Evolutionary conservation across 1,140 invertebrate species (phyloP), one percentile per base, ranked within the genome.

Genomic region (Philopotamus ludificatus): DNA sequence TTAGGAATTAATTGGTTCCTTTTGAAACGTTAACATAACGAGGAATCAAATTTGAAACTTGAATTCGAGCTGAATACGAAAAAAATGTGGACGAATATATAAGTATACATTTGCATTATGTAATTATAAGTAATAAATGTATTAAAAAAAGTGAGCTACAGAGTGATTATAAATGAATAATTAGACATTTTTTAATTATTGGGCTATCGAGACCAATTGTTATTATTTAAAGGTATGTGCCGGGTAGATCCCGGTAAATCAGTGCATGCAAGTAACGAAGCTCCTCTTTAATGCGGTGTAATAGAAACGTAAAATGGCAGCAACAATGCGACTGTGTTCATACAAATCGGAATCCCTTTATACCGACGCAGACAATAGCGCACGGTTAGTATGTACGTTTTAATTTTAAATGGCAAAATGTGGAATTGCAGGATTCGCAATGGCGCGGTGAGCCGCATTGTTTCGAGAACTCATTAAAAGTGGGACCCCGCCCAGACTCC

Each of bases 401-500:
- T 66, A 66, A 68, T 68, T 68, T 68, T 68, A 68, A 61, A 65
- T 42, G 34, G 67, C 41, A 41, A 60, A 68, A 63, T 44, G 60
- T 63, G 39, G 20, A 44, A 67, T 62, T 63, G 65, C 53, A 45
- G 63, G 60, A 61, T 62, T 62, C 47, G 58, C 49, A 51, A 66
- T 61, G 53, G 51, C 42, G 55, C 28, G 67, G 59, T 58, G 64
- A 44, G 49, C 55, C 64, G 68, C 68, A 70, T 70, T 70, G 67
- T 69, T 69, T 69, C 57, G 49, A 65, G 67, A 69, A 69, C 63
- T 69, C 67, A 66, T 69, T 69, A 69, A 47, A 66, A 58, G 41
- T 50, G 44, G 54, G 47, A 39, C 44, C 47, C 25, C 47, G 34
- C 26, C 3, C 47, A 12, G 28, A 8, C 44, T 3, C 44, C 8